Conservation (phyloP, 2,797 vertebrate genomes). For the Carapus acus region DNA sequence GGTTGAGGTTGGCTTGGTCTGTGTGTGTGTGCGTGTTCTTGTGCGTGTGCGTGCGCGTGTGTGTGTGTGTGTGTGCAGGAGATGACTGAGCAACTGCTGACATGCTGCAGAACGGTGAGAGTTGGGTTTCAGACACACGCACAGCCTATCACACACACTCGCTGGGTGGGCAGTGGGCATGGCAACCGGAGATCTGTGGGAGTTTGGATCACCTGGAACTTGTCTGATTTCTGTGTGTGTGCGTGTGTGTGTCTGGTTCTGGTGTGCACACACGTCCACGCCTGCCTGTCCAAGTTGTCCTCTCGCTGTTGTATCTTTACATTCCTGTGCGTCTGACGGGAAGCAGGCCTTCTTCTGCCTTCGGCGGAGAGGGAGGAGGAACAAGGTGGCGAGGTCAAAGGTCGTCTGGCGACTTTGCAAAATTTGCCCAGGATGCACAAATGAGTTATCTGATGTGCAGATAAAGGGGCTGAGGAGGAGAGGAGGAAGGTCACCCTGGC, state of each 20-base stretch:
- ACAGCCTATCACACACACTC: conserved; percentile 46
- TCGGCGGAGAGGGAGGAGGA: neutral
- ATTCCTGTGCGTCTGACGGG: conserved; percentile 22
- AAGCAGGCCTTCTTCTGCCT: conserved; percentile 26
- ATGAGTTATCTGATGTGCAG: conserved; percentile 35
- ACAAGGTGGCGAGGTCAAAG: neutral
- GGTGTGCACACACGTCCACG: conserved; percentile 1
- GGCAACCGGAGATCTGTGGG: conserved; percentile 60
- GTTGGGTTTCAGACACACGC: conserved; percentile 46
- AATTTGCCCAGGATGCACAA: conserved; percentile 9
- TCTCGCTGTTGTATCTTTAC: conserved; percentile 2
- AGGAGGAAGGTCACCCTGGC: conserved; percentile 41
- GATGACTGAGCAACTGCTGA: conserved; percentile 61
- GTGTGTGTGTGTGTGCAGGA: conserved; percentile 12
- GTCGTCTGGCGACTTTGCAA: neutral
- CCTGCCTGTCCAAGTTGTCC: neutral
- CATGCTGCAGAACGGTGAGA: conserved; percentile 52
- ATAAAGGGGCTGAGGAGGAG: conserved; percentile 1
- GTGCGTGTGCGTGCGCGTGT: conserved; percentile 42
- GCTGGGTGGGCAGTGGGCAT: conserved; percentile 59
- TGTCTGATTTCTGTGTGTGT: conserved; percentile 23
- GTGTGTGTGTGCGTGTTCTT: conserved; percentile 14
- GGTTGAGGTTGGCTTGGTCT: conserved; percentile 29
- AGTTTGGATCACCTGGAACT: conserved; percentile 48
- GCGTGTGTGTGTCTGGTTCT: conserved; percentile 1